Percentiles rank a stretch among this genome's conserved stretches.
Evolutionary conservation across 1,140 invertebrate species (phyloP).

Genomic region (Mycetomoellerius zeteki): DNA sequence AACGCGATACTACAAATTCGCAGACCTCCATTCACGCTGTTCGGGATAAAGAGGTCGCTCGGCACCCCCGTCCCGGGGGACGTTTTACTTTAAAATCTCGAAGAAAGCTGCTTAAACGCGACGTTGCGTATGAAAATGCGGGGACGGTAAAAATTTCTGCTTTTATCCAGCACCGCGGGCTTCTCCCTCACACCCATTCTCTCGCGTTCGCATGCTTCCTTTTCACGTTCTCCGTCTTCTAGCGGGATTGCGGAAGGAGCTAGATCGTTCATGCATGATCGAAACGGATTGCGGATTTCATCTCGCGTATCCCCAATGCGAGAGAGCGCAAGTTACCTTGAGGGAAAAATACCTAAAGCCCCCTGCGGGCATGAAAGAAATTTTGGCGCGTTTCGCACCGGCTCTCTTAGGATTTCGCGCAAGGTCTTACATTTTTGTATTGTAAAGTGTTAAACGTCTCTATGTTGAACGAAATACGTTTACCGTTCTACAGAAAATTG

Average conservation of each 20-base stretch:
- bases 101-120: conserved; percentile 84
- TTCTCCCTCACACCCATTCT: conserved; percentile 57
- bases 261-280: conserved; percentile 81
- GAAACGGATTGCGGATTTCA: conserved; percentile 83
- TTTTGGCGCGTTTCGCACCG: conserved; percentile 70
- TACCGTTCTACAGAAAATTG: neutral
- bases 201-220: conserved; percentile 70
- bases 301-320: conserved; percentile 78
- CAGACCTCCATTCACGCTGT: conserved; percentile 4
- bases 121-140: conserved; percentile 79
- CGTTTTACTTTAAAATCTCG: conserved; percentile 82
- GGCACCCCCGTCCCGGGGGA: conserved; percentile 74
- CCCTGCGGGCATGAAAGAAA: conserved; percentile 72
- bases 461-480: conserved; percentile 25
- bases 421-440: conserved; percentile 70
- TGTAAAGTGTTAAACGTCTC: conserved; percentile 49
- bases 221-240: conserved; percentile 75
- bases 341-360: conserved; percentile 79
- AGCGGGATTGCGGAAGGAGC: conserved; percentile 81
- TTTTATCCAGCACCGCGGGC: conserved; percentile 61
- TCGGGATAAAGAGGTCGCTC: conserved; percentile 61
- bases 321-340: conserved; percentile 33
- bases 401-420: conserved; percentile 76
- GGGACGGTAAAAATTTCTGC: conserved; percentile 74
- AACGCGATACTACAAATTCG: conserved; percentile 15